These are phyloP conservation scores for Protosalanx chinensis DNA, from an alignment of 2,797 vertebrate genomes.

Conservation along the genomic window DNA sequence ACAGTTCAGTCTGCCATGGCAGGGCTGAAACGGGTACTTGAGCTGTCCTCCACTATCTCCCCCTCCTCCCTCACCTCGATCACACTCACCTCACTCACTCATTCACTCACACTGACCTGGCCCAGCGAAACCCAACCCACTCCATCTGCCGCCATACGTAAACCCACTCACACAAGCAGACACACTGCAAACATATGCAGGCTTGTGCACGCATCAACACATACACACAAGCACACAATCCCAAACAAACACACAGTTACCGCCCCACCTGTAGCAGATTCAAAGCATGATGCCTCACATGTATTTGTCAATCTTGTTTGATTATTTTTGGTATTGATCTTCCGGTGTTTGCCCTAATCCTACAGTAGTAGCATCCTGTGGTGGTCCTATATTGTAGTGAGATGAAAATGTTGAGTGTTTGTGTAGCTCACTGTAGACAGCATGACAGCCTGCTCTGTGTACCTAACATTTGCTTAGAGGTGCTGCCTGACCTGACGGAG, in stretches of 20 bases:
- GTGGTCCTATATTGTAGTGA: not conserved
- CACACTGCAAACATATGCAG: not conserved
- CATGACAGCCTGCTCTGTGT: conserved; percentile 15
- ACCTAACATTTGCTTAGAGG: not conserved
- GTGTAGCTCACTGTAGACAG: conserved; percentile 1
- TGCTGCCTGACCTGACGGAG: not conserved
- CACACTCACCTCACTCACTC: not conserved
- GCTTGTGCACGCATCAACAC: not conserved
- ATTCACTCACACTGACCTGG: not conserved
- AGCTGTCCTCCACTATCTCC: conserved; percentile 49
- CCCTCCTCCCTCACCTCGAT: not conserved
- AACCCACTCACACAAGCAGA: not conserved
- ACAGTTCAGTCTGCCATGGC: conserved; percentile 82
- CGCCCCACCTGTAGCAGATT: not conserved
- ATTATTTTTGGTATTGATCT: not conserved
- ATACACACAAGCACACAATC: not conserved
- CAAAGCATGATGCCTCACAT: not conserved
- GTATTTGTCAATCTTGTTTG: not conserved
- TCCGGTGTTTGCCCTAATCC: not conserved
- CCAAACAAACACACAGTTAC: not conserved
- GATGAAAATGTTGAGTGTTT: not conserved
- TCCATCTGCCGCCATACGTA: not conserved
- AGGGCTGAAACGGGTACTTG: conserved; percentile 82
- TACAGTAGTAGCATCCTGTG: conserved; percentile 4
- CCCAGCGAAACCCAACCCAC: not conserved